Evolutionary conservation across 2,113 vertebrate genomes (phyloP).

Genomic region (Nothoprocta perdicaria): DNA sequence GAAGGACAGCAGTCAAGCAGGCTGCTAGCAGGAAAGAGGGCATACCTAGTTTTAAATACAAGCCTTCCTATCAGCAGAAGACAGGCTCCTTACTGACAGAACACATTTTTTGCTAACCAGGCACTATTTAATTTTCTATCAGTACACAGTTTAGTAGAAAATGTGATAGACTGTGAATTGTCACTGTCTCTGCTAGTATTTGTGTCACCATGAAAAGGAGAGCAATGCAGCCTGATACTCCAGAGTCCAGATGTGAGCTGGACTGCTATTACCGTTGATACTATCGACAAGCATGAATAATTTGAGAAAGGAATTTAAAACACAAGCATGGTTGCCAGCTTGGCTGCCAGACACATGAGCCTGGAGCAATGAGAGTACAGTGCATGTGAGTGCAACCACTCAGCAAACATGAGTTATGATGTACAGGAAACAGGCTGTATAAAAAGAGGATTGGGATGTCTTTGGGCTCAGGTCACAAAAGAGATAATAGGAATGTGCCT

Average conservation of each 20-base stretch:
- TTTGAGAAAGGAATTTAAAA: neutral
- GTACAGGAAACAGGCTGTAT: fast-evolving
- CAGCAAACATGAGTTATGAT: no score
- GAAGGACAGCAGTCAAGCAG: neutral
- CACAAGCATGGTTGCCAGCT: neutral
- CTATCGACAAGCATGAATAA: neutral
- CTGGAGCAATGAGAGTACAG: neutral
- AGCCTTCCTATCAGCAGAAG: neutral
- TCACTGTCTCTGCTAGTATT: neutral
- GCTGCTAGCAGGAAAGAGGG: neutral
- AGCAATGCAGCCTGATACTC: neutral
- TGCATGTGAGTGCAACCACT: neutral
- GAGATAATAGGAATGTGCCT: neutral
- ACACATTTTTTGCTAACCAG: neutral
- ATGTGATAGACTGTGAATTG: neutral
- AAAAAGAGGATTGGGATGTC: neutral
- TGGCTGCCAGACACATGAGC: neutral
- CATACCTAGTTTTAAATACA: neutral
- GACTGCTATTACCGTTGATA: neutral
- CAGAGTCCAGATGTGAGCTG: neutral
- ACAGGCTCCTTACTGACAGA: neutral
- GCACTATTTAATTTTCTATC: neutral
- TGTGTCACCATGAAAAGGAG: neutral
- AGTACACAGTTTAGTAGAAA: neutral
- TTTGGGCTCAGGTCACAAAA: neutral